These are phyloP conservation scores for Aradophagus sp. DNA, from an alignment of 1,140 invertebrate genomes.

Conservation along the genomic window DNA sequence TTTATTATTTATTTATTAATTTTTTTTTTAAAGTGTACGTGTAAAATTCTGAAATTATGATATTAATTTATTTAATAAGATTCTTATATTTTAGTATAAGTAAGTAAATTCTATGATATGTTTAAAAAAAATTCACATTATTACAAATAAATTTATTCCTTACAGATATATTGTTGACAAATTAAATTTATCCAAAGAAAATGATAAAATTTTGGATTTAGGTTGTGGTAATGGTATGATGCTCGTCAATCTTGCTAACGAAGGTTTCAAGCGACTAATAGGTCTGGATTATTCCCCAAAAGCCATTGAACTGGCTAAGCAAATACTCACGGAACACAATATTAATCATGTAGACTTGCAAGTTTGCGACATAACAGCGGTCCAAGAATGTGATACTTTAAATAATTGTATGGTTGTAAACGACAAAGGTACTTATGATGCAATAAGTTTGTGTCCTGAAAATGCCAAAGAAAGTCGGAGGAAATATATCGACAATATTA, in stretches of 20 bases:
- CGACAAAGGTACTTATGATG: slow-evolving; percentile 97
- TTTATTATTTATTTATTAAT: too few relatives aligned
- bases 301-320: slow-evolving; percentile 84
- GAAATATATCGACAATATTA: slow-evolving; percentile 82
- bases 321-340: slow-evolving; percentile 78
- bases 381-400: slow-evolving; percentile 51
- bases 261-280: slow-evolving; percentile 83
- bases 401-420: slow-evolving; percentile 74
- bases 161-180: slow-evolving; percentile 65
- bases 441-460: slow-evolving; percentile 86
- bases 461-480: slow-evolving; percentile 78
- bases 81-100: background rate
- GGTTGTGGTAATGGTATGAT: slow-evolving; percentile 95
- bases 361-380: slow-evolving; percentile 76
- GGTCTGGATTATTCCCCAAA: slow-evolving; percentile 90
- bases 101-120: too few relatives aligned
- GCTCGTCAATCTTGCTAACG: slow-evolving; percentile 83
- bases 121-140: too few relatives aligned
- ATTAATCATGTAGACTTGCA: slow-evolving; percentile 75
- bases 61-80: too few relatives aligned
- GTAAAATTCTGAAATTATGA: too few relatives aligned
- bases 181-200: slow-evolving; percentile 62
- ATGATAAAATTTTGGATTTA: slow-evolving; percentile 79
- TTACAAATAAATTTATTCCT: background rate
- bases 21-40: too few relatives aligned